These are phyloP conservation scores for Campoletis sonorensis DNA, from an alignment of 1,140 invertebrate species.

Conservation along the genomic window DNA sequence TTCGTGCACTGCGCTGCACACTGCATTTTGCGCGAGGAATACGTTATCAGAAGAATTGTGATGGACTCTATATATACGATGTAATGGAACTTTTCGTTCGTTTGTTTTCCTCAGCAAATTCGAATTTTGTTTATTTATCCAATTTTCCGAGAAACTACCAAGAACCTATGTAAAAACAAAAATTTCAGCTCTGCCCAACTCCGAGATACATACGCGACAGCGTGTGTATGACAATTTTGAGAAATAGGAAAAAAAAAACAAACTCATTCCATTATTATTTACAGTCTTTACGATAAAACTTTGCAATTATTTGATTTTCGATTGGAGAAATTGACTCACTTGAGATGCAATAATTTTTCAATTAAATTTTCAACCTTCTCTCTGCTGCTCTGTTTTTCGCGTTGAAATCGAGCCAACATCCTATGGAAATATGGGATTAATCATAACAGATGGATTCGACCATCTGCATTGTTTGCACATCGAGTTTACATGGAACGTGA, in stretches of 20 bases:
- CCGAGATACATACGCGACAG: no score
- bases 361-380: neutral
- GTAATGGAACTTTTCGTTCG: neutral
- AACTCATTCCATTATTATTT: no score
- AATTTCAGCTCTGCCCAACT: no score
- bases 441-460: neutral
- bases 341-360: no score
- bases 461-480: neutral
- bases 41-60: neutral
- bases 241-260: no score
- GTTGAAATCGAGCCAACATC: neutral
- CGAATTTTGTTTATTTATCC: neutral
- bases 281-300: no score
- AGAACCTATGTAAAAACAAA: no score
- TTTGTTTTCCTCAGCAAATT: neutral
- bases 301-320: no score
- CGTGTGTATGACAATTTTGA: no score
- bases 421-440: neutral
- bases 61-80: neutral
- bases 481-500: neutral
- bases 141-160: neutral
- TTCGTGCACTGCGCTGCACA: neutral
- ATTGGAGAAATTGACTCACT: no score
- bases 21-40: constrained; percentile 3
- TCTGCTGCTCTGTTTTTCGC: neutral